Evolutionary conservation across 2,888 invertebrate species (phyloP), one percentile per base, ranked within the genome.

Genomic region (Atrina japonica): DNA sequence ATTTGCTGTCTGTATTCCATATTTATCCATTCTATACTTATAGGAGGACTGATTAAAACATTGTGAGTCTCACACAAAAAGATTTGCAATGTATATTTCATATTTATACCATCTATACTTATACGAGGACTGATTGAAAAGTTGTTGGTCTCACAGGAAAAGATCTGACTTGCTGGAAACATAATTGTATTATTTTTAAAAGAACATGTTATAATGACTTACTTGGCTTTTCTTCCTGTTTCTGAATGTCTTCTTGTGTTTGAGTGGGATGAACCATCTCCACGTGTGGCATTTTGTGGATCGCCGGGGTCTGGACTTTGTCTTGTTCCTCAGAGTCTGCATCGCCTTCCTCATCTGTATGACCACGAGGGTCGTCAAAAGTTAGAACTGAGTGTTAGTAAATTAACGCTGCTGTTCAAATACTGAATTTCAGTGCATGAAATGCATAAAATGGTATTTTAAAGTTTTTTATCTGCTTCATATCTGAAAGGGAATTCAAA

Each of bases 191-290:
- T n/a, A n/a, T n/a, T n/a, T n/a, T n/a, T n/a, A 14, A 49, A 21
- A 49, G 7, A n/a, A 60, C 2, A n/a, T 14, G 25, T 55, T 14
- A 18, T 14, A 14, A 25, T 55, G 41, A 67, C 77, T 40, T 72
- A 81, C 81, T 56, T 66, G 66, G 74, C 58, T 77, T 75, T 55
- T 82, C 78, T 40, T 84, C 85, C 66, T 84, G 80, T 25, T 82
- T 82, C 29, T 74, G 64, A 16, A 66, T 58, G 35, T 85, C 85
- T 67, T 96, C 95, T 77, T 95, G 73, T 2, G 97, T 97, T 83
- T 96, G 94, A 9, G 96, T 96, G 41, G 97, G 97, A 88, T 96
- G 96, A 72, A 97, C 96, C 92, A 97, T 96, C 93, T 97, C 97
- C 86, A 97, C 97, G 77, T 97, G 97, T 41, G 98, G 98, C 92